Evolutionary conservation across 2,888 invertebrate species (phyloP).

Genomic region (Protonemura montana): DNA sequence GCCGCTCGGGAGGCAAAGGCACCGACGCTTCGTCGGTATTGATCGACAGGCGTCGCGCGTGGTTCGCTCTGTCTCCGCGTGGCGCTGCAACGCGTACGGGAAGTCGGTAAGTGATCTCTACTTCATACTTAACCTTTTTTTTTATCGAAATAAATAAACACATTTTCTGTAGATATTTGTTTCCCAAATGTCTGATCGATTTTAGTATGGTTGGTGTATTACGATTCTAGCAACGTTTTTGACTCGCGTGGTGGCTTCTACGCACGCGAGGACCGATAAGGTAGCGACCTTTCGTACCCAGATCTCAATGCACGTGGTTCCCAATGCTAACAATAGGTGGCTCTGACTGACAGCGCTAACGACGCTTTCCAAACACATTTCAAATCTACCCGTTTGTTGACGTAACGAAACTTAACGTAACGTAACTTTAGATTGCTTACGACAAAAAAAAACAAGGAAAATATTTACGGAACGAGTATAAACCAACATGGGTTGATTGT

Average conservation of each 20-base stretch:
- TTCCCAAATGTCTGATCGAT: neutral
- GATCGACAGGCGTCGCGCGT: neutral
- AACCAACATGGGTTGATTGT: neutral
- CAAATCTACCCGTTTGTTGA: neutral
- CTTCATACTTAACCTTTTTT: neutral
- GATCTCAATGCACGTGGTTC: neutral
- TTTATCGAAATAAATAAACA: neutral
- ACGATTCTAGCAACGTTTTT: neutral
- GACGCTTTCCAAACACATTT: neutral
- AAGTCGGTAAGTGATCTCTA: neutral
- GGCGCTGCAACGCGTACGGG: neutral
- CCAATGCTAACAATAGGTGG: too few species aligned
- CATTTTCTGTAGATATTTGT: neutral
- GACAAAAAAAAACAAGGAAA: neutral
- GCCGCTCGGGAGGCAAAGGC: neutral
- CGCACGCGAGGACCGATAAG: neutral
- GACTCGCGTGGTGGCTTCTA: neutral
- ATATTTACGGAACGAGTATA: neutral
- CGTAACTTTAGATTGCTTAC: neutral
- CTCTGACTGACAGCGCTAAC: neutral
- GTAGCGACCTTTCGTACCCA: neutral
- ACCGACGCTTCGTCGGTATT: neutral
- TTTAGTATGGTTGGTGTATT: too few species aligned
- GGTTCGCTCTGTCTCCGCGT: neutral
- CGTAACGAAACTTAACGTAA: neutral